Percentiles rank a stretch among this genome's conserved stretches.
These are phyloP conservation scores for Cherax quadricarinatus DNA, from an alignment of 1,140 invertebrate species.

Conservation along the genomic window DNA sequence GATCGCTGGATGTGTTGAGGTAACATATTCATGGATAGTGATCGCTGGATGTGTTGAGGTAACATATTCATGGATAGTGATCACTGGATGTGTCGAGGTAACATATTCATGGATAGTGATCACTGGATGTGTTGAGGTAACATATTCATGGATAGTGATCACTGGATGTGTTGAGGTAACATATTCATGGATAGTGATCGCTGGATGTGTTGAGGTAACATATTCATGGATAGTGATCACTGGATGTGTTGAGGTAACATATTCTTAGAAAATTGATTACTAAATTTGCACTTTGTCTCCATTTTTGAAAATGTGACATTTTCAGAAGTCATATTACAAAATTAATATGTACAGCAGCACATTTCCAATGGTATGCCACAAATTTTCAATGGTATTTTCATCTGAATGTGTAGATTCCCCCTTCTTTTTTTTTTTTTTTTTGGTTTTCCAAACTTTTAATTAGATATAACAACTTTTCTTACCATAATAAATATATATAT, in stretches of 20 bases:
- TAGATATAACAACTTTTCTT: background rate
- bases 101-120: background rate
- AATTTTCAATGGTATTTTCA: background rate
- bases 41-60: background rate
- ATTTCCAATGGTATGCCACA: background rate
- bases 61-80: background rate
- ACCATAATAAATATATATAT: background rate
- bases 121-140: background rate
- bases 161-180: background rate
- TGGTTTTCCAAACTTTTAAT: background rate
- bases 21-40: background rate
- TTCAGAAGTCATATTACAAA: background rate
- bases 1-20: background rate
- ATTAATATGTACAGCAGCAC: background rate
- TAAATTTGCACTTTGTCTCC: background rate
- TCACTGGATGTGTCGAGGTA: background rate
- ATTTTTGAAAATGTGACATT: background rate
- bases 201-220: background rate
- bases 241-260: background rate
- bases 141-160: background rate
- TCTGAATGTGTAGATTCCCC: background rate
- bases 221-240: background rate
- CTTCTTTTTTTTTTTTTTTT: background rate
- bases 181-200: background rate
- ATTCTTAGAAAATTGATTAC: background rate